These are phyloP conservation scores for Pandemis cinnamomeana DNA, from an alignment of 2,888 invertebrate genomes.

Conservation along the genomic window DNA sequence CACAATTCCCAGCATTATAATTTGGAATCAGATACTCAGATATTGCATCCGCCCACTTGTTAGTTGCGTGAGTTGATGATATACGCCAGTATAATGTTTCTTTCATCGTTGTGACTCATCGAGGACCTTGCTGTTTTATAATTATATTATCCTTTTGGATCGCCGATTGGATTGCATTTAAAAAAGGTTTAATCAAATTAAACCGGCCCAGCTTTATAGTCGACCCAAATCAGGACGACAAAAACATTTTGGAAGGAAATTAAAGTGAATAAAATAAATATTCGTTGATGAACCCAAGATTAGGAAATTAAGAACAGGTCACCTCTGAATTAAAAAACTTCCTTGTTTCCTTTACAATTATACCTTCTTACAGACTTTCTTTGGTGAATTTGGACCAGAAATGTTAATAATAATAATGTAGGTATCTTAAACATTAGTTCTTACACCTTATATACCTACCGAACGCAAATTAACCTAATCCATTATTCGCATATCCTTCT, in stretches of 20 bases:
- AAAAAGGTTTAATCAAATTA: neutral
- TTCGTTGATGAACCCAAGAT: too few species aligned
- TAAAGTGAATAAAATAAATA: neutral
- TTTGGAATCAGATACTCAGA: conserved; percentile 32
- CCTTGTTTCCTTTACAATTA: too few species aligned
- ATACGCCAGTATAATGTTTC: conserved; percentile 23
- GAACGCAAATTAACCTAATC: too few species aligned
- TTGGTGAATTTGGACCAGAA: too few species aligned
- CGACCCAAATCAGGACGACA: neutral
- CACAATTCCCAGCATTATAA: conserved; percentile 14
- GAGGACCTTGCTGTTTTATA: conserved; percentile 12
- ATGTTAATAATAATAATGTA: too few species aligned
- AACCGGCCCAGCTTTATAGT: neutral
- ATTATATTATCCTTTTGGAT: conserved; percentile 6
- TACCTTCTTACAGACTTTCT: too few species aligned
- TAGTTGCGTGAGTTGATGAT: neutral
- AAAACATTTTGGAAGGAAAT: neutral
- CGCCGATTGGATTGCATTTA: conserved; percentile 4
- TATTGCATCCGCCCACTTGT: conserved; percentile 33
- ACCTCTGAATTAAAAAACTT: too few species aligned
- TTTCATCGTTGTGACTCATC: conserved; percentile 24
- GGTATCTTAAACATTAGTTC: too few species aligned
- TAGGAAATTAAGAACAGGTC: too few species aligned
- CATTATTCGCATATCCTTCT: too few species aligned
- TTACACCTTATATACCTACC: too few species aligned